Base-by-base conservation (phyloP, 2,888 invertebrate species). In the Laspeyria flexula region DNA sequence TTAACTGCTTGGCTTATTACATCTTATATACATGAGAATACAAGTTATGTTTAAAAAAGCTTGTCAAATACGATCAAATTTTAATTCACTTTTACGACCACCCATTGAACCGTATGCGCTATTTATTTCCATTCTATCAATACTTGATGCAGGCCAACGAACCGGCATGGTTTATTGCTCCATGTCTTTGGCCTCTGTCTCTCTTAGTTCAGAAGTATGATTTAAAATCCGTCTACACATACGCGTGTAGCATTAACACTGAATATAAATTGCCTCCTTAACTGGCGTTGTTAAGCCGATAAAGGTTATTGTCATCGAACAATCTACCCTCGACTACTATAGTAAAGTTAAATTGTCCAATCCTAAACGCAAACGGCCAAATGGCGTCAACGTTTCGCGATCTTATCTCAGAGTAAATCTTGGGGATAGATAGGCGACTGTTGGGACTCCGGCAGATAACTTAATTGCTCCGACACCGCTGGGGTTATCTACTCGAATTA, bases 271-370 rank as follows among this genome's bases (percentile, higher is more conserved):
- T 78, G 81, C 82, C 76, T 80, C 75, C 75, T 85, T 85, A 65
- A 75, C 73, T 78, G 79, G 80, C 74, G 83, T 77, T 70, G 72
- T 69, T 68, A 72, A 81, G 75, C 76, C 77, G 83, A 87, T 88
- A 87, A 84, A 82, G 81, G 79, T 85, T 83, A 88, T 83, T 86
- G 82, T 83, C 82, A 81, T 82, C 77, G 73, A 82, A 86, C 79
- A 83, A 84, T 83, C 82, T 80, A 81, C 82, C 86, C 85, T 79
- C 79, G 46, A 56, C 64, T 55, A 73, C 76, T 74, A 71, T 77
- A 82, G 77, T 81, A 79, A 81, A 83, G 83, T 86, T 88, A 86
- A 90, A 90, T 87, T 87, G 87, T 86, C 83, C 86, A 88, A 89
- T 85, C 79, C 79, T 71, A 73, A 79, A 71, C 65, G 72, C 82